Evolutionary conservation across 2,113 vertebrate genomes (phyloP).

Genomic region (Hippocampus zosterae): DNA sequence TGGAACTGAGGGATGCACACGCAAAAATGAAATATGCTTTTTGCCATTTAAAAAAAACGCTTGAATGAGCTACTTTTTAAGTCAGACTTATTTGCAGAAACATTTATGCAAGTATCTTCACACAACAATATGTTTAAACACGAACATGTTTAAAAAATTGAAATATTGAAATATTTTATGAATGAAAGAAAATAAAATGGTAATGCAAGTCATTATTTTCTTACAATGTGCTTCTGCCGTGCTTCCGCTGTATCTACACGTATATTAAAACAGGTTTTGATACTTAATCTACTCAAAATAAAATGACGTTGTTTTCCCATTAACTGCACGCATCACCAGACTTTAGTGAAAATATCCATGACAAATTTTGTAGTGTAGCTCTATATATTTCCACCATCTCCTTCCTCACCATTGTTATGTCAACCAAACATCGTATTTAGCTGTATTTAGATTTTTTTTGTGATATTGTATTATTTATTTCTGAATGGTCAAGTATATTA

Average conservation of each 20-base stretch:
- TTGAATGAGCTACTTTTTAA: neutral
- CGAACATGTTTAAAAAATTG: neutral
- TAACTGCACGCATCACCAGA: neutral
- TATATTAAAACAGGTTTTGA: neutral
- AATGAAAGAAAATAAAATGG: neutral
- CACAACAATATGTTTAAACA: neutral
- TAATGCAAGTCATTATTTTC: neutral
- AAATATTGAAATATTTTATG: neutral
- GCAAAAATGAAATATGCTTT: too few relatives aligned
- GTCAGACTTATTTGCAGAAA: neutral
- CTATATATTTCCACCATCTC: neutral
- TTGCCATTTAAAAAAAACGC: too few relatives aligned
- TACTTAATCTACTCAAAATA: neutral
- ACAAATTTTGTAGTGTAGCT: neutral
- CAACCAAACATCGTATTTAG: neutral
- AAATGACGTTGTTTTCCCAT: neutral
- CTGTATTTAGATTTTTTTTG: slow-evolving; percentile 10
- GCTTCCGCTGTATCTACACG: neutral
- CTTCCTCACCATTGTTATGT: neutral
- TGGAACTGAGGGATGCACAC: neutral
- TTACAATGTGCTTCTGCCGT: neutral
- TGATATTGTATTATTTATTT: slow-evolving; percentile 59
- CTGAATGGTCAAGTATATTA: slow-evolving; percentile 65
- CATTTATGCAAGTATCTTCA: neutral
- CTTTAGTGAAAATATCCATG: neutral